Conservation (phyloP, 2,797 vertebrate genomes). For the Hydrocynus forskahlii region DNA sequence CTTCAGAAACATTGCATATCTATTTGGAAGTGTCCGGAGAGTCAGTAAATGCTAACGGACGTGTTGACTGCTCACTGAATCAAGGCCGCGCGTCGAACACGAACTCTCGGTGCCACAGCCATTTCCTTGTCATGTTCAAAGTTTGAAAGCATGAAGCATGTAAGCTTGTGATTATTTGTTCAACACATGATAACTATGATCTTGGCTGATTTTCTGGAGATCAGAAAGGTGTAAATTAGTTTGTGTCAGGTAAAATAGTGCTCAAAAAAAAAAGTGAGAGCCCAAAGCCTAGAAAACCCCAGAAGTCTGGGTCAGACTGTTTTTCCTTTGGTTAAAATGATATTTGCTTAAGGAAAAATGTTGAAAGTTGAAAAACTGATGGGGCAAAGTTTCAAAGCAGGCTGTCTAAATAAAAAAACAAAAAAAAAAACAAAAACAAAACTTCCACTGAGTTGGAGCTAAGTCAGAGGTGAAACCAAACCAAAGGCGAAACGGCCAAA, state of each 20-base stretch:
- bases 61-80: neutral
- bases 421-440: neutral
- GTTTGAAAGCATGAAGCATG: constrained; percentile 3
- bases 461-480: constrained; percentile 19
- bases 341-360: neutral
- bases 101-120: neutral
- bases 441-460: constrained; percentile 32
- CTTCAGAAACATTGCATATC: constrained; percentile 59
- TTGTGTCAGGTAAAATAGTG: constrained; percentile 37
- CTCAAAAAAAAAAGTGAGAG: constrained; percentile 30
- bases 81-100: neutral
- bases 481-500: constrained; percentile 45
- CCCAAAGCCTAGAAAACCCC: constrained; percentile 6
- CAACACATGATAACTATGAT: constrained; percentile 15
- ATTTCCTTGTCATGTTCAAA: constrained; percentile 16
- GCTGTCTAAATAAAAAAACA: neutral
- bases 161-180: constrained; percentile 49
- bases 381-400: neutral
- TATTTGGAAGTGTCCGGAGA: constrained; percentile 57
- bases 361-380: neutral
- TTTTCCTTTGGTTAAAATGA: constrained; percentile 18
- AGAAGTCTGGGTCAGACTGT: constrained; percentile 1
- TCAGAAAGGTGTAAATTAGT: neutral
- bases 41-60: constrained; percentile 7
- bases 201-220: neutral